Conservation (phyloP, 2,113 vertebrate species). For the Rafetus swinhoei region DNA sequence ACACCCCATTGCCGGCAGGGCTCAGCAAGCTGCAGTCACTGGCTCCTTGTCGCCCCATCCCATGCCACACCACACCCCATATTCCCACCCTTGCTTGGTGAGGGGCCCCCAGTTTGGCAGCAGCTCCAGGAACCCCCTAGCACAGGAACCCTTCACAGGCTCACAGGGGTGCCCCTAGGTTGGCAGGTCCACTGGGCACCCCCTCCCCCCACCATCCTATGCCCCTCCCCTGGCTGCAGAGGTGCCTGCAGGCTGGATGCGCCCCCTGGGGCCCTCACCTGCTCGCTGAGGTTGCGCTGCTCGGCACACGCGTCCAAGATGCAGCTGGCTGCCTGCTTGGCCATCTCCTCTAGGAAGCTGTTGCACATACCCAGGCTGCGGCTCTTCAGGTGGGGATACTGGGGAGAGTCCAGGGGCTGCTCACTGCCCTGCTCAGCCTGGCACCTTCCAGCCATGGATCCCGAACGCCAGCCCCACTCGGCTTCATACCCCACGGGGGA, state of each 20-base stretch:
- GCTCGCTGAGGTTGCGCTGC: conserved; percentile 88
- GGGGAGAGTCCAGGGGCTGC: neutral
- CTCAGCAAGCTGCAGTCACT: neutral
- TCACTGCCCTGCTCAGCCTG: neutral
- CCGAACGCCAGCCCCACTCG: neutral
- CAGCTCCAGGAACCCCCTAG: no score
- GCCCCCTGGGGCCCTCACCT: conserved; percentile 74
- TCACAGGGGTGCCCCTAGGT: no score
- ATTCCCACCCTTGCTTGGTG: no score
- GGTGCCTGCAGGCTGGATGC: neutral
- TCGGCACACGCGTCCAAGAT: conserved; percentile 91
- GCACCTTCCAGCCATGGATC: neutral
- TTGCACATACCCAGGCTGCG: conserved; percentile 83
- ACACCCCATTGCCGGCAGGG: neutral
- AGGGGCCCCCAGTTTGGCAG: no score
- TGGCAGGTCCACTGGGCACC: no score
- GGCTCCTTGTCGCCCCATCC: no score
- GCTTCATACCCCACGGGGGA: neutral
- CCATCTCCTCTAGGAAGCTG: conserved; percentile 90
- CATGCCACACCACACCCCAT: no score
- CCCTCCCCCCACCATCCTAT: no score
- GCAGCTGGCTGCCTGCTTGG: conserved; percentile 82
- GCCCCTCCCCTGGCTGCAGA: neutral
- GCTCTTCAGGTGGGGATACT: conserved; percentile 84
- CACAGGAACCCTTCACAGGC: no score